Evolutionary conservation across 2,888 invertebrate species (phyloP).

Genomic region (Melieria picta): DNA sequence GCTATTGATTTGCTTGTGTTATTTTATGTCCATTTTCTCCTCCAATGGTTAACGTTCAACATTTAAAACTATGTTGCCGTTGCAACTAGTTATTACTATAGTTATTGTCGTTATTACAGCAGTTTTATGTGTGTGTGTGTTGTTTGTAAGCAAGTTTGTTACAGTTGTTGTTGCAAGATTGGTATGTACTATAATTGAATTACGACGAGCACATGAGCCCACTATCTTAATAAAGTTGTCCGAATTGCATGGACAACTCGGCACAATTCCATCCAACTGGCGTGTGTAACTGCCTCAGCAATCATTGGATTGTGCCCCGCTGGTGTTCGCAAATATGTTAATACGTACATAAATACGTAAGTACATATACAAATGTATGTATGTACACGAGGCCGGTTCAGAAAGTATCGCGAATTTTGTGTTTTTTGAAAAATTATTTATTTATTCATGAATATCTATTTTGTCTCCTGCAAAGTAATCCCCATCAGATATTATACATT

Average conservation of each 20-base stretch:
- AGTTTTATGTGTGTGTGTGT: background rate
- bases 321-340: constrained; percentile 12
- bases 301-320: background rate
- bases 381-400: background rate
- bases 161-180: too few species aligned
- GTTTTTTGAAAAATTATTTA: too few species aligned
- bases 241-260: constrained; percentile 23
- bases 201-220: constrained; percentile 10
- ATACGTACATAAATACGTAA: background rate
- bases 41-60: too few species aligned
- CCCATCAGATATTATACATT: too few species aligned
- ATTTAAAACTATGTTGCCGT: too few species aligned
- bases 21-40: too few species aligned
- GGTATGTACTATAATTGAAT: too few species aligned
- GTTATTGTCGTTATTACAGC: background rate
- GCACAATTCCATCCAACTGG: background rate
- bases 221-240: constrained; percentile 28
- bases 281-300: background rate
- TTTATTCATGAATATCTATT: too few species aligned
- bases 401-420: background rate
- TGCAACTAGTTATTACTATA: too few species aligned
- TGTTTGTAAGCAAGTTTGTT: too few species aligned
- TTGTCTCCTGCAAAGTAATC: too few species aligned
- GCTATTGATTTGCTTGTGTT: too few species aligned
- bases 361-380: background rate